Conservation (phyloP, 2,113 vertebrate genomes). For the Phodopus roborovskii region DNA sequence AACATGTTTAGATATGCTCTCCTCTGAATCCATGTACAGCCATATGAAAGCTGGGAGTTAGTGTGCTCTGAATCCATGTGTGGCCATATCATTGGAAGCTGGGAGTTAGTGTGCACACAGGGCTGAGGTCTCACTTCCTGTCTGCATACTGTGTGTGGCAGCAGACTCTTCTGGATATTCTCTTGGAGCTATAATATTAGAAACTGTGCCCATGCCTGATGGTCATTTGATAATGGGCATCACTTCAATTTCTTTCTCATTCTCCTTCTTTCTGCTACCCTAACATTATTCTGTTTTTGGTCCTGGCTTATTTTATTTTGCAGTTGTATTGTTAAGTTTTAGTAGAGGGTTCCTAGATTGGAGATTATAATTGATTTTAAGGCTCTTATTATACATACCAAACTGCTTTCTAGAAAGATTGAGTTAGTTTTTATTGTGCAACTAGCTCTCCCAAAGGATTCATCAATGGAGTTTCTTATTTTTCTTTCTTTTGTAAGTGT, state of each 20-base stretch:
- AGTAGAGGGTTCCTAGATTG: conserved; percentile 49
- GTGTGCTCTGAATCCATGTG: background rate
- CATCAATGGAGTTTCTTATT: conserved; percentile 43
- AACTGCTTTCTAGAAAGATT: conserved; percentile 61
- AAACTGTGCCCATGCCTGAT: background rate
- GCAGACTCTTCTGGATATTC: background rate
- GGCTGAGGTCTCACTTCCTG: background rate
- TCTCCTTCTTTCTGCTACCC: background rate
- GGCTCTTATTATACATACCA: conserved; percentile 48
- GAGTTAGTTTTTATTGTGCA: conserved; percentile 53
- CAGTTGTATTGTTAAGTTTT: conserved; percentile 60
- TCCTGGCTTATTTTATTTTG: conserved; percentile 10
- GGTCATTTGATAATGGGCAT: background rate
- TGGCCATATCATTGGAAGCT: background rate
- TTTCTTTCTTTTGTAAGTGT: conserved; percentile 64
- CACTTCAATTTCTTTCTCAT: background rate
- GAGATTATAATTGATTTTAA: conserved; percentile 59
- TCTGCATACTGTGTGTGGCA: background rate
- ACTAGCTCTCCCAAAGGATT: conserved; percentile 33
- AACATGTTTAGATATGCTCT: background rate
- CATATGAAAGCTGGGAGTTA: too few species aligned
- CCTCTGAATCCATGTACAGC: conserved; percentile 15
- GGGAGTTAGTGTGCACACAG: background rate
- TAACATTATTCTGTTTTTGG: conserved; percentile 13
- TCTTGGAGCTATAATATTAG: background rate